These are phyloP conservation scores for Cinclus cinclus DNA, from an alignment of 2,113 vertebrate genomes.

Conservation along the genomic window DNA sequence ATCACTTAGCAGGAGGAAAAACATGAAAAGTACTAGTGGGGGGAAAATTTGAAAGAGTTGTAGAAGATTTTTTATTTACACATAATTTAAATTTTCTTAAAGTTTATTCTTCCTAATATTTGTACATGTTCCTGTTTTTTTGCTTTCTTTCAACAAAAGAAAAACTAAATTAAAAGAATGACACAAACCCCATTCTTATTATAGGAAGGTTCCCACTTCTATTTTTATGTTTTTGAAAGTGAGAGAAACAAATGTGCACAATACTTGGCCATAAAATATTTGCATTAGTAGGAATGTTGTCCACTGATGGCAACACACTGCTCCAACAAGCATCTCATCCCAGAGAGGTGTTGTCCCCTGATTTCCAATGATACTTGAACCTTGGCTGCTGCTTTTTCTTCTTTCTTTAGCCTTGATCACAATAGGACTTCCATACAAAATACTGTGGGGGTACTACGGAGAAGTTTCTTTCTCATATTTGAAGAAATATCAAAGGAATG, in stretches of 20 bases:
- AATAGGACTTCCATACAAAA: background rate
- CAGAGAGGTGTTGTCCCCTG: background rate
- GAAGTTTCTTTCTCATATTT: background rate
- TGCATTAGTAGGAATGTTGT: background rate
- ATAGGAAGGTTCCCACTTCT: background rate
- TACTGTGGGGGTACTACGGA: background rate
- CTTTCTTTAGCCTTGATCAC: background rate
- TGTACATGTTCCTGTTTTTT: background rate
- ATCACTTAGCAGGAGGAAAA: background rate
- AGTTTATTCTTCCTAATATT: background rate
- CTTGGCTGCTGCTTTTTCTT: background rate
- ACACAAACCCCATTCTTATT: background rate
- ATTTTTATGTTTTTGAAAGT: background rate
- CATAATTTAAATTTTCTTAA: accelerated
- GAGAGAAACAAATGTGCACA: background rate
- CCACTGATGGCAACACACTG: background rate
- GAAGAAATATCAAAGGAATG: background rate
- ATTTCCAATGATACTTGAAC: background rate
- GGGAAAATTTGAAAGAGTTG: background rate
- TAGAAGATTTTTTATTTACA: background rate
- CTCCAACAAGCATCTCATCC: background rate
- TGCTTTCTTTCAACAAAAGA: background rate
- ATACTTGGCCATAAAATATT: background rate
- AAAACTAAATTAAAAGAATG: background rate
- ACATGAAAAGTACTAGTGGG: background rate